Base-by-base conservation (phyloP, 2,888 invertebrate genomes). In the Drosophila kokeensis region DNA sequence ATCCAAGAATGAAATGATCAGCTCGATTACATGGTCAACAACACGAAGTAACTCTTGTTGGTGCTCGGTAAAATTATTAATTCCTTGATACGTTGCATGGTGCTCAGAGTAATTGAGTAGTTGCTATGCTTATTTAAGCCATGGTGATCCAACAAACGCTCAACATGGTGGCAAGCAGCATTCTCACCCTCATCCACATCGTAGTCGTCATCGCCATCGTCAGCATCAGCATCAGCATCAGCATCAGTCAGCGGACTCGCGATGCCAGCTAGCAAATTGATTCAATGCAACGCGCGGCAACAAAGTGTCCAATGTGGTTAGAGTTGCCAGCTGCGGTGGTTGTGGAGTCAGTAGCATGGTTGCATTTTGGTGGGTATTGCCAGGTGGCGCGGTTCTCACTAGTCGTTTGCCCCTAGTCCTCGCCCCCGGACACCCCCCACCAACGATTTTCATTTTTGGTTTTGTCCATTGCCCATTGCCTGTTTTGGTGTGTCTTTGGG, bases 301-400 rank as follows among this genome's bases (percentile, higher is more conserved):
- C 79, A 79, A 79, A 79, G 79, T 79, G 78, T 78, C 78, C 78
- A 75, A 72, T 78, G 78, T 69, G 78, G 78, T 78, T 73, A 53
- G 60, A 48, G 59, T 50, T 63, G 29, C 54, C 63, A 60, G 70
- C 74, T 69, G 74, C 45, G 69, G 74, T 57, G 24, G 24, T 27
- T 64, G 38, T 4, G 45, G 67, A 30, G 45, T 15, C 24, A 52
- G 21, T 36, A 27, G 55, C 66, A 32, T 32, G 64, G 64, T 55
- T 76, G 76, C 76, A 76, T 69, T 77, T 76, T 69, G 73, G 71
- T 76, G 58, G 76, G 40, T 62, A 64, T 30, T 72, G 76, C 72
- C 83, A 84, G 86, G 84, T 84, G 84, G 79, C 82, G 68, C 69
- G 73, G 54, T 84, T 84, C 84, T 81, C 84, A 85, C 67, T 76